These are phyloP conservation scores for Conistra vaccinii DNA, from an alignment of 2,888 invertebrate genomes.

Conservation along the genomic window DNA sequence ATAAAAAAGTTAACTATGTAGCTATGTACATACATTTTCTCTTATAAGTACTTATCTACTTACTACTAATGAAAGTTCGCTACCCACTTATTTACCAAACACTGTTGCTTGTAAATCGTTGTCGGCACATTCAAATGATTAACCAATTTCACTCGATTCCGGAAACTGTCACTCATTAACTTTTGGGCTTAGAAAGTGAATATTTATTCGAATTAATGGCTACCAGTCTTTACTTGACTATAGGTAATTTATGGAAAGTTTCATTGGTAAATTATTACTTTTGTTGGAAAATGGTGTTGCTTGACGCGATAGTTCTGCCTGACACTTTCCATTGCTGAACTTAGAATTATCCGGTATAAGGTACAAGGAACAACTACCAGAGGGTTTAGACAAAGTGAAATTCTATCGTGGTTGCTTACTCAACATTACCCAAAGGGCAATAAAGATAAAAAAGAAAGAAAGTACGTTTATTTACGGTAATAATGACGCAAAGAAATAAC, in stretches of 20 bases:
- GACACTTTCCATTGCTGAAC: neutral
- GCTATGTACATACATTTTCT: constrained; percentile 44
- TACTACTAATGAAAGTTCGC: constrained; percentile 57
- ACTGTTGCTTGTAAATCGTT: constrained; percentile 22
- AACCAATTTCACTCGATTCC: constrained; percentile 69
- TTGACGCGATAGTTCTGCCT: neutral
- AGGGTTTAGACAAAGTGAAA: neutral
- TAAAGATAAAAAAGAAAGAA: too few species aligned
- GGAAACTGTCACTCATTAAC: constrained; percentile 60
- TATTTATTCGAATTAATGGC: constrained; percentile 40
- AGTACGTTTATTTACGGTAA: too few species aligned
- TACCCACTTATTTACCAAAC: constrained; percentile 58
- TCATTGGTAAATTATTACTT: neutral
- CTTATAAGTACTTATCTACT: constrained; percentile 51
- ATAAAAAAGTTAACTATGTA: constrained; percentile 25
- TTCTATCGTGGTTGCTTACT: neutral
- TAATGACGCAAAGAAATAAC: too few species aligned
- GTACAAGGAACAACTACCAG: neutral
- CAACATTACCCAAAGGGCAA: neutral
- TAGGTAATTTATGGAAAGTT: constrained; percentile 7
- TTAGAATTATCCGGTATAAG: neutral
- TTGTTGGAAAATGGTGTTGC: neutral
- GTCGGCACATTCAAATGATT: constrained; percentile 43
- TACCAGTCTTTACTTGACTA: constrained; percentile 28
- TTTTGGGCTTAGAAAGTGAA: constrained; percentile 71